Percentiles rank a stretch among this genome's conserved stretches.
Evolutionary conservation across 1,140 invertebrate genomes (phyloP).

Genomic region (Ectropis grisescens): DNA sequence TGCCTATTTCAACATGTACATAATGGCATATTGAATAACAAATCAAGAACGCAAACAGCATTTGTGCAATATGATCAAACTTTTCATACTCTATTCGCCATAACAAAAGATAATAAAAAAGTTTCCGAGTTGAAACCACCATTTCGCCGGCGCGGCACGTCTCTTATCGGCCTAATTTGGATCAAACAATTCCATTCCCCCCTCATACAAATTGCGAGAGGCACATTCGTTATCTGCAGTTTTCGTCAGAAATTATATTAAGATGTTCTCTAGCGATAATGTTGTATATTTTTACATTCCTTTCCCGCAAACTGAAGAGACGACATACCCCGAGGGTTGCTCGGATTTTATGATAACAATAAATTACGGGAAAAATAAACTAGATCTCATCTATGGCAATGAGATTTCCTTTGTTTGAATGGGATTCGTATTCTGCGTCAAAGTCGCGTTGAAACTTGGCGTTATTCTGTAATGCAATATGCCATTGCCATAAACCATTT

Average conservation of each 20-base stretch:
- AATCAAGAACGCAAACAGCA: slow-evolving; percentile 14
- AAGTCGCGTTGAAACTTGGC: slow-evolving; percentile 7
- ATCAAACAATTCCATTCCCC: slow-evolving; percentile 49
- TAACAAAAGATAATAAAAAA: slow-evolving; percentile 31
- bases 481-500: no score
- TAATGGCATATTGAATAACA: slow-evolving; percentile 23
- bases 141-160: slow-evolving; percentile 26
- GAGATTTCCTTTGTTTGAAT: slow-evolving; percentile 19
- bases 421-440: no score
- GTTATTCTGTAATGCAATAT: background rate
- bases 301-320: slow-evolving; percentile 18
- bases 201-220: slow-evolving; percentile 38
- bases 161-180: slow-evolving; percentile 49
- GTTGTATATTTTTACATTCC: slow-evolving; percentile 44
- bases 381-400: slow-evolving; percentile 27
- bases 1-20: background rate
- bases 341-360: slow-evolving; percentile 41
- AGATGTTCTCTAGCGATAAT: slow-evolving; percentile 50
- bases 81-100: slow-evolving; percentile 4
- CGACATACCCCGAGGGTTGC: slow-evolving; percentile 18
- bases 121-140: slow-evolving; percentile 21
- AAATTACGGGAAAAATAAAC: slow-evolving; percentile 40
- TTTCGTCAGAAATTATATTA: slow-evolving; percentile 56
- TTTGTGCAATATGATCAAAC: slow-evolving; percentile 4
- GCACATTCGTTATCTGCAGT: slow-evolving; percentile 53